These are phyloP conservation scores for Petroica traversi DNA, from an alignment of 2,113 vertebrate species.

Conservation along the genomic window DNA sequence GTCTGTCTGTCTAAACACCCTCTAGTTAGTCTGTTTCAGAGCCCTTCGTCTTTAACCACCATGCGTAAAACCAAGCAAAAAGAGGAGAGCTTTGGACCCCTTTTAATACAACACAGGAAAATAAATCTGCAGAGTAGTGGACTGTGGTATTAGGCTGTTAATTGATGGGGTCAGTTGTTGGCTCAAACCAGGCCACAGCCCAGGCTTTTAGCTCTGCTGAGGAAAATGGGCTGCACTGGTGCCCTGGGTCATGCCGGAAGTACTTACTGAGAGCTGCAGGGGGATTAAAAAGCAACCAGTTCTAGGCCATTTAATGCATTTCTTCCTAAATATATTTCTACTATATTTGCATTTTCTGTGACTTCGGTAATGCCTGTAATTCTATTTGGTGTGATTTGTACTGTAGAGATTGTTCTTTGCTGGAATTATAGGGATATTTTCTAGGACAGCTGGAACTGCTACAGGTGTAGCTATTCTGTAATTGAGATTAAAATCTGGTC, in stretches of 20 bases:
- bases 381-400: background rate
- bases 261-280: background rate
- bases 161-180: background rate
- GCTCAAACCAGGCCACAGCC: background rate
- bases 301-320: background rate
- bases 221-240: background rate
- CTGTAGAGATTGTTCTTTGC: background rate
- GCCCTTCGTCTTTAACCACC: accelerated
- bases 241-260: background rate
- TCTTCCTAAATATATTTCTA: background rate
- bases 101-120: background rate
- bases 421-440: background rate
- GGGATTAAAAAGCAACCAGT: background rate
- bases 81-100: background rate
- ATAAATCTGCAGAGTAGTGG: background rate
- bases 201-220: background rate
- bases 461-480: background rate
- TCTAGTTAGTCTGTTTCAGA: background rate
- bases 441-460: background rate
- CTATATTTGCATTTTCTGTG: background rate
- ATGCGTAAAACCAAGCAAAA: background rate
- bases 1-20: background rate
- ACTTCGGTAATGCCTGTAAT: background rate
- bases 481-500: background rate
- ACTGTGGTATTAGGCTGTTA: background rate